Evolutionary conservation across 2,797 vertebrate species (phyloP), one percentile per base, ranked within the genome.

Genomic region (Propithecus perrieri): DNA sequence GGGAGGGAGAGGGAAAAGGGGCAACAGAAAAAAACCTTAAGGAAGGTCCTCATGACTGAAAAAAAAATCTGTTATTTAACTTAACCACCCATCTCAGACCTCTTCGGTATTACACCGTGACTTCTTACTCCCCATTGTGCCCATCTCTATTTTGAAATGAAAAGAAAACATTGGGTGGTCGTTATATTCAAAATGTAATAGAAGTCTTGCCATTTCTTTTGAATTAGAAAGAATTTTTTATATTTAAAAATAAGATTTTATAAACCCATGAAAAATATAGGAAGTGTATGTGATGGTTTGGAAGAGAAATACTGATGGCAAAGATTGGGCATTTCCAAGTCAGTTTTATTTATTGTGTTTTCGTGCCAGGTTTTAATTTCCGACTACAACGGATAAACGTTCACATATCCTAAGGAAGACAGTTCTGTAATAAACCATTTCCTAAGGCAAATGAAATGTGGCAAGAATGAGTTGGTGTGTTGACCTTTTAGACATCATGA

Each of bases 161-260:
- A 88, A 48, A 69, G 43, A 53, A 43, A 93, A 86, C 18, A 57
- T 14, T 35, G 38, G 48, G 10, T 87, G 57, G 26, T 89, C 71
- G 12, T 85, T 84, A 35, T 33, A 80, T n/a, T 87, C 26, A 95
- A 74, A 14, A 79, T 63, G 55, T 78, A 67, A 57, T 35, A 91
- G 38, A 61, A 79, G 33, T 88, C 55, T 78, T 89, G 50, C 41
- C 24, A 33, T 84, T 79, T 81, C 41, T 90, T 96, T 94, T 71
- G 71, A 72, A 55, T 87, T 96, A 53, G 46, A 67, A 84, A 85
- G 46, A 85, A 41, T 43, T 33, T 83, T 95, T 84, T 65, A 63
- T 93, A 55, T 85, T 83, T 69, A 84, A 91, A 72, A 86, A 24
- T 85, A 33, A 74, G 41, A 65, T 75, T 88, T 97, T 76, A 24